phyloP scores from a whole-genome alignment of 2,888 invertebrate species.

The Falcaria lacertinaria region DNA sequence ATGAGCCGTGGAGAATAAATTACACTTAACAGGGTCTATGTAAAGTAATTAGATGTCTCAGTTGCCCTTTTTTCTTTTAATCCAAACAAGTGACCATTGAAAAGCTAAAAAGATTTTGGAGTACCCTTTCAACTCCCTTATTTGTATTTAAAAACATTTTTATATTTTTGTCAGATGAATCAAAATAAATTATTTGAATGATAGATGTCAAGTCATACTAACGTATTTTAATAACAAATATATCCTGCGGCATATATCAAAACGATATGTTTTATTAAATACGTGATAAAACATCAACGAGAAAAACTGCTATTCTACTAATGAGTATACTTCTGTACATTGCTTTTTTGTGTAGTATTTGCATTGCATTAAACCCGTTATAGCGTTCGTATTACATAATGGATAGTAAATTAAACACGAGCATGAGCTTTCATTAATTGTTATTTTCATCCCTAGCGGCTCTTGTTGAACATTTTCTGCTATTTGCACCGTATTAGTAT shows the following conservation, averaged over 20 bases:
- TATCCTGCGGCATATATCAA: too few relatives aligned
- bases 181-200: too few relatives aligned
- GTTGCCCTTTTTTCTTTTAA: neutral
- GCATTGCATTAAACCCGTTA: neutral
- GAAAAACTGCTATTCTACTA: too few relatives aligned
- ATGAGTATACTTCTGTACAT: neutral
- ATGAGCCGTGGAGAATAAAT: slow-evolving; percentile 25
- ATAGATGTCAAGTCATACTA: too few relatives aligned
- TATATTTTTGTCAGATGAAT: too few relatives aligned
- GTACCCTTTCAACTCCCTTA: neutral
- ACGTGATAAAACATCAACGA: too few relatives aligned
- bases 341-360: neutral
- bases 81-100: neutral
- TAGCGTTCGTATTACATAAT: slow-evolving; percentile 16
- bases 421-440: slow-evolving; percentile 29
- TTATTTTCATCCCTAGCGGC: slow-evolving; percentile 29
- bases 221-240: too few relatives aligned
- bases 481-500: slow-evolving; percentile 20
- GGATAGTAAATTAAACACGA: slow-evolving; percentile 25
- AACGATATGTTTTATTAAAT: too few relatives aligned
- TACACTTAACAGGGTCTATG: slow-evolving; percentile 12
- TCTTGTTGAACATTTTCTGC: slow-evolving; percentile 28
- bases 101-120: neutral
- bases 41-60: slow-evolving; percentile 1
- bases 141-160: neutral